phyloP scores from a whole-genome alignment of 2,888 invertebrate species.

The Dicranocentrus wangi region DNA sequence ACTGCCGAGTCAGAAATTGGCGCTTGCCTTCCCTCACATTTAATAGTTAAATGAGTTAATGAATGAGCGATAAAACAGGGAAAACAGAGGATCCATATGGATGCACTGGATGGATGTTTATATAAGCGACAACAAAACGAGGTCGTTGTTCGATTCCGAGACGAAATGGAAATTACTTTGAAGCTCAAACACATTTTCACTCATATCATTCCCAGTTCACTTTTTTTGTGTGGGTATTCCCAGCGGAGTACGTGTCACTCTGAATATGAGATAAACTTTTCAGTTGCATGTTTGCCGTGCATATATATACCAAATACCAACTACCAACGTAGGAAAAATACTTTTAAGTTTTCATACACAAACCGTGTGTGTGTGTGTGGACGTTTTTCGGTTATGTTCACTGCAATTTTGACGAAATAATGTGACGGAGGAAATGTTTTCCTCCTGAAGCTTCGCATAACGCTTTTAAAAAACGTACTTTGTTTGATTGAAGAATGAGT shows the following conservation, averaged over 20 bases:
- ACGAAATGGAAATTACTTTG: conserved; percentile 15
- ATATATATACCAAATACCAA: background rate
- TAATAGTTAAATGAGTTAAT: conserved; percentile 58
- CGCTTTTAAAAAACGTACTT: too few relatives aligned
- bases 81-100: background rate
- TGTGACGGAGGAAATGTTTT: background rate
- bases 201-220: background rate
- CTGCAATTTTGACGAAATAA: background rate
- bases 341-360: too few relatives aligned
- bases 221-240: conserved; percentile 20
- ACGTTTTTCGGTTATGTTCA: background rate
- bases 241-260: conserved; percentile 28
- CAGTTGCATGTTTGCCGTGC: background rate
- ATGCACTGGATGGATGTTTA: background rate
- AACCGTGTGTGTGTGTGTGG: background rate
- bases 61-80: conserved; percentile 47
- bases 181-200: background rate
- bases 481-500: background rate
- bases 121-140: conserved; percentile 10
- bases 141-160: conserved; percentile 22
- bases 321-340: background rate
- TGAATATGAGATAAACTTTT: conserved; percentile 23
- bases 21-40: conserved; percentile 25
- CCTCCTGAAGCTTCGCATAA: too few relatives aligned
- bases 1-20: too few relatives aligned